Conservation (phyloP, 2,888 invertebrate species). For the Carpatolechia fugitivella region DNA sequence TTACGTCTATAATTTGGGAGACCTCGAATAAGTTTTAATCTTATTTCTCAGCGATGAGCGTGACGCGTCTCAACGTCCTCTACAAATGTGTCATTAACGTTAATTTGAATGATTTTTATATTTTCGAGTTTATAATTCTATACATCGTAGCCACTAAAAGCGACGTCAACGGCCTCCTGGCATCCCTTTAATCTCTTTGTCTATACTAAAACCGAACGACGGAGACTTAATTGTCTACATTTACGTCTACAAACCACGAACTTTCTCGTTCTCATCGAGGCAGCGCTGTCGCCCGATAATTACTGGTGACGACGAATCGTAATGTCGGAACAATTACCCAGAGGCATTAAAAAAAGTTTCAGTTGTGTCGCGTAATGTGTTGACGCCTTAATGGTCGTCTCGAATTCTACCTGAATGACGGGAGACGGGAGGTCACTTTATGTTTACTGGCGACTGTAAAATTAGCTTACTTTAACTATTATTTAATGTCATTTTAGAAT, state of each 20-base stretch:
- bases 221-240: slow-evolving; percentile 26
- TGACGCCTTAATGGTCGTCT: slow-evolving; percentile 54
- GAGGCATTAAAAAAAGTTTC: slow-evolving; percentile 45
- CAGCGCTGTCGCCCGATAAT: slow-evolving; percentile 51
- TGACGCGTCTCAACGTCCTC: slow-evolving; percentile 65
- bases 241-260: slow-evolving; percentile 41
- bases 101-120: slow-evolving; percentile 67
- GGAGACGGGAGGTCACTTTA: slow-evolving; percentile 42
- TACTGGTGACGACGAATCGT: slow-evolving; percentile 49
- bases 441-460: slow-evolving; percentile 49
- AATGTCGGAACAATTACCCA: slow-evolving; percentile 56
- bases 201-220: slow-evolving; percentile 18
- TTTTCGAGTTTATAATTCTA: slow-evolving; percentile 45
- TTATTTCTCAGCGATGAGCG: slow-evolving; percentile 68
- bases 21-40: slow-evolving; percentile 77
- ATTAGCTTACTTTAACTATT: slow-evolving; percentile 67
- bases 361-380: slow-evolving; percentile 52
- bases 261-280: slow-evolving; percentile 39
- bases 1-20: slow-evolving; percentile 74
- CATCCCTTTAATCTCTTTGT: slow-evolving; percentile 17
- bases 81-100: slow-evolving; percentile 75
- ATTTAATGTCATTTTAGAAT: slow-evolving; percentile 65
- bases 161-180: slow-evolving; percentile 2
- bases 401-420: slow-evolving; percentile 38
- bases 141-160: slow-evolving; percentile 19